These are phyloP conservation scores for Drosophila nasuta DNA, from an alignment of 1,140 invertebrate genomes.

Conservation along the genomic window DNA sequence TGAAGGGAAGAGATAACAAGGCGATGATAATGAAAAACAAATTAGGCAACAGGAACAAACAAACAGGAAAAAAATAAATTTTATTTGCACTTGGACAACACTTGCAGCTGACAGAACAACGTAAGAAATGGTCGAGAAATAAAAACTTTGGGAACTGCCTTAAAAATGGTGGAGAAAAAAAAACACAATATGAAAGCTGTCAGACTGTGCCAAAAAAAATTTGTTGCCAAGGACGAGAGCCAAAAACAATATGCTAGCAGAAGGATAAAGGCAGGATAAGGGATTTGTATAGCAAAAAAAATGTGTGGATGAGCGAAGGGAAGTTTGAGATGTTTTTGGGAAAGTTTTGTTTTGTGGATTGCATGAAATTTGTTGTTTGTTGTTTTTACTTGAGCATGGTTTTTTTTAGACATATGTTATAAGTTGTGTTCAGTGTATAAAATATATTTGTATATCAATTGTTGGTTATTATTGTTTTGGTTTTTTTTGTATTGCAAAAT, in stretches of 20 bases:
- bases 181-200: constrained; percentile 62
- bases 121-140: constrained; percentile 20
- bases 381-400: constrained; percentile 7
- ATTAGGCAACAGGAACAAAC: constrained; percentile 68
- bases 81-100: constrained; percentile 66
- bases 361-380: constrained; percentile 50
- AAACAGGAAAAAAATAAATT: constrained; percentile 39
- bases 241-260: constrained; percentile 25
- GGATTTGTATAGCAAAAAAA: constrained; percentile 42
- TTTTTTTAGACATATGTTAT: constrained; percentile 30
- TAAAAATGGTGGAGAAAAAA: constrained; percentile 32
- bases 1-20: constrained; percentile 16
- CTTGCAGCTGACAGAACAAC: constrained; percentile 68
- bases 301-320: constrained; percentile 32
- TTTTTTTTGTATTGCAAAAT: constrained; percentile 27
- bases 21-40: constrained; percentile 77
- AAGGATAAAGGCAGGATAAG: constrained; percentile 18
- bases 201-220: constrained; percentile 69
- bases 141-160: constrained; percentile 18
- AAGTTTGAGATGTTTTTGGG: constrained; percentile 21
- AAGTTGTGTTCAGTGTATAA: constrained; percentile 19
- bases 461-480: constrained; percentile 8
- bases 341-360: constrained; percentile 53
- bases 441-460: constrained; percentile 20
- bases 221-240: constrained; percentile 56